phyloP scores from a whole-genome alignment of 2,113 vertebrate species.

The Carassius gibelio region DNA sequence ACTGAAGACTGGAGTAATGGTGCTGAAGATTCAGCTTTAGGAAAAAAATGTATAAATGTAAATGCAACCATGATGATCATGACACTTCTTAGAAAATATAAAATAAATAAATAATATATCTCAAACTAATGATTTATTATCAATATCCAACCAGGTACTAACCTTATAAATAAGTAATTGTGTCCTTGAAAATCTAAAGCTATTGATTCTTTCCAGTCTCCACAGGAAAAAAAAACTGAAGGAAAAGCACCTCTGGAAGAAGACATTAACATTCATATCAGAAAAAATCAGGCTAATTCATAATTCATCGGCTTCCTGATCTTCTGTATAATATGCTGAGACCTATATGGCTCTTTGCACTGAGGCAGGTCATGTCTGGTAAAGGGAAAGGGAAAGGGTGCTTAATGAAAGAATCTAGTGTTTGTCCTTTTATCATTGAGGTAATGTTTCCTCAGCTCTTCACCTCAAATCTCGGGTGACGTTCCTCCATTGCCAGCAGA shows the following conservation, averaged over 20 bases:
- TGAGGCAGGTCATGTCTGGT: constrained; percentile 10
- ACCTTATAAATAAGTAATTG: not conserved
- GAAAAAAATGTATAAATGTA: too few relatives aligned
- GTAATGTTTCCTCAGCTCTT: not conserved
- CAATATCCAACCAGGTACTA: not conserved
- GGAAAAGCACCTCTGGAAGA: constrained; percentile 22
- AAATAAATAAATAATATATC: too few relatives aligned
- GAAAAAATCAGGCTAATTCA: constrained; percentile 22
- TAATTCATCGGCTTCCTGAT: constrained; percentile 43
- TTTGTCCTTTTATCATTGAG: constrained; percentile 41
- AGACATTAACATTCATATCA: constrained; percentile 49
- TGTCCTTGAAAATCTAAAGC: constrained; percentile 14
- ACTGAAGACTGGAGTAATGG: not conserved
- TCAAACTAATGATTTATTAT: not conserved
- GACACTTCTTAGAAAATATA: too few relatives aligned
- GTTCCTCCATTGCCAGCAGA: constrained; percentile 50
- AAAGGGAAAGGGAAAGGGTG: constrained; percentile 53
- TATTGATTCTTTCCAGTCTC: constrained; percentile 32
- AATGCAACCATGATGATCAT: too few relatives aligned
- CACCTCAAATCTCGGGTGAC: not conserved
- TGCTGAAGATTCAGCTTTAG: not conserved
- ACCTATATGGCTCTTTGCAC: constrained; percentile 38
- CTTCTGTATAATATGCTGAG: constrained; percentile 42
- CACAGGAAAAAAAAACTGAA: not conserved
- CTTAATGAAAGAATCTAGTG: constrained; percentile 40